phyloP scores from a whole-genome alignment of 1,140 invertebrate species.

The Cherax destructor region DNA sequence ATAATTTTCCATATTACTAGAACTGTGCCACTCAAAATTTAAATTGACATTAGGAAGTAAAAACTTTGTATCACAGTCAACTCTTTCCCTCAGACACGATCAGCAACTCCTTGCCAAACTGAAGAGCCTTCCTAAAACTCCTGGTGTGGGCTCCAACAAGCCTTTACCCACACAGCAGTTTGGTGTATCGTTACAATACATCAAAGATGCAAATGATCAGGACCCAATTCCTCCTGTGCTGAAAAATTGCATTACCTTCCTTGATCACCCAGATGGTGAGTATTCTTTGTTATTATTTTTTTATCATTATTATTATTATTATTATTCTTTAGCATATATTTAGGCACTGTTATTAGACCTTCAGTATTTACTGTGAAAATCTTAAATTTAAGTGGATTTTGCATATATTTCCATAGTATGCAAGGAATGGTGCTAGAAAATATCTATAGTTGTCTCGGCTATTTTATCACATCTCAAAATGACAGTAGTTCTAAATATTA shows the following conservation, averaged over 20 bases:
- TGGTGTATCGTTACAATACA: constrained; percentile 92
- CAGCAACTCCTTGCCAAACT: constrained; percentile 81
- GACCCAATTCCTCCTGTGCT: constrained; percentile 92
- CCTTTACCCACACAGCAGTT: constrained; percentile 90
- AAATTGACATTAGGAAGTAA: background rate
- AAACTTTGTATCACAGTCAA: background rate
- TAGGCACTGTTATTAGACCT: too few species aligned
- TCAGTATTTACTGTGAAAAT: too few species aligned
- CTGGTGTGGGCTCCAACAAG: constrained; percentile 73
- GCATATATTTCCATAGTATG: too few species aligned
- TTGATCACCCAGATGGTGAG: constrained; percentile 81
- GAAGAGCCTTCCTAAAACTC: constrained; percentile 75
- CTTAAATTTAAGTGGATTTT: too few species aligned
- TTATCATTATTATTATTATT: too few species aligned
- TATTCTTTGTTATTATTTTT: background rate
- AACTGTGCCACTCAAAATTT: too few species aligned
- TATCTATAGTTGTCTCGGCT: too few species aligned
- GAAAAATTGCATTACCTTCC: constrained; percentile 74
- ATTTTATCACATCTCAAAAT: too few species aligned
- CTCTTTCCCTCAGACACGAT: constrained; percentile 81
- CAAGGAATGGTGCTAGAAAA: too few species aligned
- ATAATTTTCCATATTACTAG: too few species aligned
- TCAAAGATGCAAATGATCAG: constrained; percentile 89
- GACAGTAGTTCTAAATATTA: too few species aligned
- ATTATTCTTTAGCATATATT: background rate